Evolutionary conservation across 2,888 invertebrate species (phyloP), one percentile per base, ranked within the genome.

Genomic region (Pterostichus niger): DNA sequence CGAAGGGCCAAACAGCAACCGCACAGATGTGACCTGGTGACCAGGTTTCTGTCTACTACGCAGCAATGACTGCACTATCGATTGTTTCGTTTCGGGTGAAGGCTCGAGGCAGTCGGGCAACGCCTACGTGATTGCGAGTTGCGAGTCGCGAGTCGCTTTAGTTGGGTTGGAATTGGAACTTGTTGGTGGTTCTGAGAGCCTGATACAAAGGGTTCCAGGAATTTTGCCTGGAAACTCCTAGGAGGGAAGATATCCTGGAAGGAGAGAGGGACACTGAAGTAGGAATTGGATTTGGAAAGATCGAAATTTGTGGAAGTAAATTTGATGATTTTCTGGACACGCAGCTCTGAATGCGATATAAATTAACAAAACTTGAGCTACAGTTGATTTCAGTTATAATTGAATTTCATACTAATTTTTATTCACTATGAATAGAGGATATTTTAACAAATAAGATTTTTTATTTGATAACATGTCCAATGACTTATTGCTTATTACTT

Each of bases 1-100:
- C 40, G 6, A 40, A 40, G 40, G 40, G 9, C 40, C 40, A 40
- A 40, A 40, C 40, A 40, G 6, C 40, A 6, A 6, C 40, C 33
- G n/a, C 33, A 31, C 64, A 59, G 59, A 59, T 59, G 59, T 73
- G 73, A 73, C 49, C 73, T 46, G 73, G 73, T 73, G 73, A 73
- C 73, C 49, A 73, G 44, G 7, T 73, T 73, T 17, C 46, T 6
- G 24, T 31, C 11, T 17, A 4, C 73, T 73, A 49, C 73, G 73
- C 49, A 73, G 73, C 40, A 46, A 44, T 44, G 44, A 33, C 44
- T 49, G 49, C 73, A 73, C 46, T 73, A 46, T 73, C 73, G 46
- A 64, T 73, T 49, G 44, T 73, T 73, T 46, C 73, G 73, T 44
- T 17, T 17, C 35, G 64, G 64, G 64, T 49, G 13, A 49, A 49